Evolutionary conservation across 2,888 invertebrate species (phyloP).

Genomic region (Caenorhabditis becei): DNA sequence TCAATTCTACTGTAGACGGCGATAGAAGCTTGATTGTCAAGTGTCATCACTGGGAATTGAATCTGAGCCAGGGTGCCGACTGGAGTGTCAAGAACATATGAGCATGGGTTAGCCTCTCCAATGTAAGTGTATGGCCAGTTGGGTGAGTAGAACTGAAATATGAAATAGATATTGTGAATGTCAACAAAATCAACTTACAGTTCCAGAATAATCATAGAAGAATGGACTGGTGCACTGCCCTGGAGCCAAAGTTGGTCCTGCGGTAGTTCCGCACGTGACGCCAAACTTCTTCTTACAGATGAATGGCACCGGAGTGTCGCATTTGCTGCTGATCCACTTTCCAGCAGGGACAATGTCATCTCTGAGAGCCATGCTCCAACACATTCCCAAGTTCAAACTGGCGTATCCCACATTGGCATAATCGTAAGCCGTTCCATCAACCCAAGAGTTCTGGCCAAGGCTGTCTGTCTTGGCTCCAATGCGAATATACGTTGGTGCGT

Average conservation of each 20-base stretch:
- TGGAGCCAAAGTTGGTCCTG: slow-evolving; percentile 38
- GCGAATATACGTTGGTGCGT: slow-evolving; percentile 48
- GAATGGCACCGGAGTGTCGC: slow-evolving; percentile 52
- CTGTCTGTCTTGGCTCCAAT: slow-evolving; percentile 33
- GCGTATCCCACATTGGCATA: slow-evolving; percentile 52
- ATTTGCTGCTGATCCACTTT: slow-evolving; percentile 59
- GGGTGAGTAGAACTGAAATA: slow-evolving; percentile 57
- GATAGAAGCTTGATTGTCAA: slow-evolving; percentile 41
- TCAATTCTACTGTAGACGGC: slow-evolving; percentile 49
- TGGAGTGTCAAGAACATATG: slow-evolving; percentile 53
- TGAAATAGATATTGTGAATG: not conserved
- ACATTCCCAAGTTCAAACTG: slow-evolving; percentile 34
- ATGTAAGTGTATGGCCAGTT: slow-evolving; percentile 54
- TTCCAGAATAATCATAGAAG: slow-evolving; percentile 54
- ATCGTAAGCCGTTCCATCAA: slow-evolving; percentile 43
- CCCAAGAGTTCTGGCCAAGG: slow-evolving; percentile 30
- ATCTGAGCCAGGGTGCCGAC: slow-evolving; percentile 38
- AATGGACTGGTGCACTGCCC: slow-evolving; percentile 49
- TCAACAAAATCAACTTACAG: slow-evolving; percentile 20
- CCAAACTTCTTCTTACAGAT: slow-evolving; percentile 49
- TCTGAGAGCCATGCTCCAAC: slow-evolving; percentile 50
- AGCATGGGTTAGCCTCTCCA: slow-evolving; percentile 43
- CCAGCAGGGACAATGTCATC: slow-evolving; percentile 47
- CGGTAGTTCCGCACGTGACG: slow-evolving; percentile 27
- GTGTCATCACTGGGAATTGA: slow-evolving; percentile 49